Evolutionary conservation across 1,140 invertebrate genomes (phyloP), one percentile per base, ranked within the genome.

Genomic region (Sycophaga agraensis): DNA sequence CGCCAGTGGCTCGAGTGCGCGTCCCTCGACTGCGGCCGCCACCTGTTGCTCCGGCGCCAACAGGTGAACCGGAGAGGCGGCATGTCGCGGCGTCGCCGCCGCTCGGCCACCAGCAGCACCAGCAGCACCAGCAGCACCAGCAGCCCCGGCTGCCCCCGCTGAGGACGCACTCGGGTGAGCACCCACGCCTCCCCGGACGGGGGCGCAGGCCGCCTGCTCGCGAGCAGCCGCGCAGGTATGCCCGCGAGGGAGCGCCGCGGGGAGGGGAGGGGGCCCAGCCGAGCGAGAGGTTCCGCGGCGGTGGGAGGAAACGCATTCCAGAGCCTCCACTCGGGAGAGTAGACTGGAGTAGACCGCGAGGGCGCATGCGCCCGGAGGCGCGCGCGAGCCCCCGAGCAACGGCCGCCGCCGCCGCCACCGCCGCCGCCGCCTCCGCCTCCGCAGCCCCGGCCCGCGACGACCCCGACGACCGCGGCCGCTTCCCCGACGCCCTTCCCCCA

Each of bases 301-400:
- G 42, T 66, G 70, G 57, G 59, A 62, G 59, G 66, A 66, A 63
- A 67, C 66, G 71, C 74, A 77, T 77, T 77, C 77, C 77, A 75
- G 42, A 70, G 49, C 49, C 58, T 60, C 49, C 35, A 37, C 34
- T 39, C 35, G 56, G 42, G 46, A 58, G 55, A 59, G 46, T n/a
- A n/a, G n/a, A n/a, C n/a, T n/a, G n/a, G n/a, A n/a, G 34, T 57
- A 63, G 63, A 43, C 48, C 55, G 72, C 68, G 71, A 71, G 68
- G 70, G 68, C 58, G 55, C 59, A 56, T 57, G 54, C 43, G 43
- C 49, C 40, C 28, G 56, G 49, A 8, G 40, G 8, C 57, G 57
- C 57, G 28, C 53, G 40, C 16, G 2, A 2, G 26, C 46, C 31
- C 31, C 35, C 16, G 35, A 46, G 22, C 17, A 17, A 39, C 8